These are phyloP conservation scores for Chroicocephalus ridibundus DNA, from an alignment of 2,113 vertebrate species.

Conservation along the genomic window DNA sequence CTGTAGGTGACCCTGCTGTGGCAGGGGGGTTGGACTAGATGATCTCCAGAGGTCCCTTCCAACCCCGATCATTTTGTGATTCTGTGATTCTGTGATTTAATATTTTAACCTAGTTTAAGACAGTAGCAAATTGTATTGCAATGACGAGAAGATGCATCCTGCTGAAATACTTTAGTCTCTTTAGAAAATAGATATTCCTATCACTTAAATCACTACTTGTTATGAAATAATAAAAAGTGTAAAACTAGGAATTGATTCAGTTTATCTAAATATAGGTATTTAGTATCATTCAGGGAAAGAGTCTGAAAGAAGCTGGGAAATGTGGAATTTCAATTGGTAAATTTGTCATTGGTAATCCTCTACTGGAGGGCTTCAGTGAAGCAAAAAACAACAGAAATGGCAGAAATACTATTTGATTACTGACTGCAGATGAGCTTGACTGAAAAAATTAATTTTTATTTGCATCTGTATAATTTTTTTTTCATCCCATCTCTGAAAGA, in stretches of 20 bases:
- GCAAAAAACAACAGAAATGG: not conserved
- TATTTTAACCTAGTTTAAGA: not conserved
- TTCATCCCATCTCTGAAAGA: not conserved
- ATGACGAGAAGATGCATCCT: not conserved
- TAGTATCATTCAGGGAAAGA: not conserved
- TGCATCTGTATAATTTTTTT: not conserved
- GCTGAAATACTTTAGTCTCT: not conserved
- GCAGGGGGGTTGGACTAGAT: too few species aligned
- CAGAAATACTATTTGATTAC: not conserved
- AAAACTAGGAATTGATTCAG: not conserved
- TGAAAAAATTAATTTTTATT: not conserved
- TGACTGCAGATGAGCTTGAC: not conserved
- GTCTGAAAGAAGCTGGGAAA: not conserved
- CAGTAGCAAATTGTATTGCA: not conserved
- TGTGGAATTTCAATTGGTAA: not conserved
- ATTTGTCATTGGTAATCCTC: not conserved
- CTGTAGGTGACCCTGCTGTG: too few species aligned
- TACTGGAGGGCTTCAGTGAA: not conserved
- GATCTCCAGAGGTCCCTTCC: too few species aligned
- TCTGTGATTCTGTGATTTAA: not conserved
- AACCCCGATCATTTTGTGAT: too few species aligned
- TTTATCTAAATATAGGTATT: not conserved
- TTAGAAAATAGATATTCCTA: not conserved
- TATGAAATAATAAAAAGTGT: not conserved
- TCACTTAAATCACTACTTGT: not conserved